Evolutionary conservation across 2,797 vertebrate genomes (phyloP), one percentile per base, ranked within the genome.

Genomic region (Psittacula echo): DNA sequence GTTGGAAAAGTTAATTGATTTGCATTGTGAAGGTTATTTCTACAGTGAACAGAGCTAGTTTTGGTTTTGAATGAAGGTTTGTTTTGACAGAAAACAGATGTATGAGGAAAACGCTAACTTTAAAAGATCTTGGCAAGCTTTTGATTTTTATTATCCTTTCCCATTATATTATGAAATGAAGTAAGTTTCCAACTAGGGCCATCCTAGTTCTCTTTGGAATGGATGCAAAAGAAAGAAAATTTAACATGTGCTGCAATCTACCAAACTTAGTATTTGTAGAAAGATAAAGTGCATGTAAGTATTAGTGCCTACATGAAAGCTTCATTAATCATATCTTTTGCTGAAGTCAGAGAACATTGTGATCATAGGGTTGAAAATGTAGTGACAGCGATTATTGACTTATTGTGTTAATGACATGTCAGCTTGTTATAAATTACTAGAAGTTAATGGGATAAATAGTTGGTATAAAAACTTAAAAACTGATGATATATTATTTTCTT

Each of bases 391-490:
- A 74, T 90, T 97, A 97, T 80, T 96, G 94, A 96, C 94, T 97
- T 94, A 67, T 14, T 89, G 67, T 85, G 78, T 95, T 97, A 96
- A 96, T 95, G 73, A 85, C 94, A 95, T 92, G 87, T 89, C 79
- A 95, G 51, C 78, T 94, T 94, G 71, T 93, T 96, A 94, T 86
- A 90, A 74, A 95, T 97, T 95, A 96, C 91, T 23, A 75, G 85
- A 91, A 94, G 94, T 96, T 97, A 97, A 96, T 96, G 93, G 79
- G 73, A 87, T 96, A 96, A 97, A 86, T 87, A 93, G 86, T 86
- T 94, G 77, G 80, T 88, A 62, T 81, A 81, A 95, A 96, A 91
- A 53, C 75, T 90, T 87, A 68, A 83, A 94, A 94, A 87, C 21
- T 64, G 81, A 87, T 92, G 90, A 85, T 89, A 41, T 68, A 61